These are phyloP conservation scores for Anthonomus grandis DNA, from an alignment of 1,140 invertebrate species.

Conservation along the genomic window DNA sequence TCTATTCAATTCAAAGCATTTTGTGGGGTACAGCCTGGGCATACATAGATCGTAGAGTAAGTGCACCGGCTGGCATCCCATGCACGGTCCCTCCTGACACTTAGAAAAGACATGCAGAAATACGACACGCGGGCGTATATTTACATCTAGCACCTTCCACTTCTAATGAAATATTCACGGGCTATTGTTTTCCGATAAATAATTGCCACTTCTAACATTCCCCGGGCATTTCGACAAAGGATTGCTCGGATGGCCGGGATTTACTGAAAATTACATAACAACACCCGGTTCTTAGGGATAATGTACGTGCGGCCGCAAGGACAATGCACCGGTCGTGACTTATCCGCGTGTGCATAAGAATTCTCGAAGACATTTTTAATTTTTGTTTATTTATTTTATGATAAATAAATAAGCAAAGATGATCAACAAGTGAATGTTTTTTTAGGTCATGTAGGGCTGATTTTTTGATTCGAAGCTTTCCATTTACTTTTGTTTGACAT, in stretches of 20 bases:
- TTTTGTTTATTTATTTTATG: too few species aligned
- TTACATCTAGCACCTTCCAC: conserved; percentile 18
- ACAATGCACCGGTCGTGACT: conserved; percentile 7
- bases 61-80: conserved; percentile 8
- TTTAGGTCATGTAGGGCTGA: too few species aligned
- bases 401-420: too few species aligned
- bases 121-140: conserved; percentile 20
- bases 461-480: too few species aligned
- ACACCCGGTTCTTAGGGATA: conserved; percentile 2
- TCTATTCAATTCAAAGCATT: conserved; percentile 14
- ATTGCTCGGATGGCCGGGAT: conserved; percentile 27
- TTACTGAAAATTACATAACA: conserved; percentile 34
- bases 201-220: conserved; percentile 37
- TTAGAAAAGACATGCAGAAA: conserved; percentile 11
- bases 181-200: conserved; percentile 38
- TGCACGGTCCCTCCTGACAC: conserved; percentile 17
- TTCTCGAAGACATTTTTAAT: too few species aligned
- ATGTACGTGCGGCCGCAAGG: conserved; percentile 4
- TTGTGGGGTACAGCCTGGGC: conserved; percentile 3
- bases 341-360: too few species aligned
- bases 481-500: too few species aligned
- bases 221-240: conserved; percentile 31
- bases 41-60: too few species aligned
- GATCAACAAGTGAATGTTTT: too few species aligned
- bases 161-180: conserved; percentile 36